Conservation (phyloP, 2,888 invertebrate species). For the Cataglyphis livida region DNA sequence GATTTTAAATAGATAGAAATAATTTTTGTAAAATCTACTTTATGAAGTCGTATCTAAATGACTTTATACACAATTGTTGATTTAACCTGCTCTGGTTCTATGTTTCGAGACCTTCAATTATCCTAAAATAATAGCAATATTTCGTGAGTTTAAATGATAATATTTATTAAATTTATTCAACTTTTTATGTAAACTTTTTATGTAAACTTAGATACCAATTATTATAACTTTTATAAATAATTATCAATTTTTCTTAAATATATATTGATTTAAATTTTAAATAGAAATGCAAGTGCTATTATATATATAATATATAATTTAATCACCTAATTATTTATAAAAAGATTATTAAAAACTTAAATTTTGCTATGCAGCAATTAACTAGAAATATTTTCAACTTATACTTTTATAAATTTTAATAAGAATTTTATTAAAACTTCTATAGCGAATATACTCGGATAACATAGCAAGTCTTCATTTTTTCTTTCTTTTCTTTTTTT, state of each 20-base stretch:
- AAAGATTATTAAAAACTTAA: not conserved
- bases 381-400: not conserved
- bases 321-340: not conserved
- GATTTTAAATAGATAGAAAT: not conserved
- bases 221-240: not conserved
- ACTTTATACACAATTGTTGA: not conserved
- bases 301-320: not conserved
- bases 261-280: not conserved
- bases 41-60: not conserved
- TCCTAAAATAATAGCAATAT: not conserved
- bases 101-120: not conserved
- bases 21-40: not conserved
- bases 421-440: not conserved
- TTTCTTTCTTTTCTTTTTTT: not conserved
- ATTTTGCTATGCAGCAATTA: not conserved
- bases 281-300: not conserved
- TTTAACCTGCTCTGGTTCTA: not conserved
- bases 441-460: not conserved
- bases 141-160: not conserved
- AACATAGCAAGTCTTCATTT: not conserved
- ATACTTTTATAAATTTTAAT: not conserved
- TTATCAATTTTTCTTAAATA: not conserved
- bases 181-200: not conserved
- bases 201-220: slow-evolving; percentile 1
- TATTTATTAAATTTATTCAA: not conserved